Base-by-base conservation (phyloP, 2,797 vertebrate species). In the Salarias fasciatus region DNA sequence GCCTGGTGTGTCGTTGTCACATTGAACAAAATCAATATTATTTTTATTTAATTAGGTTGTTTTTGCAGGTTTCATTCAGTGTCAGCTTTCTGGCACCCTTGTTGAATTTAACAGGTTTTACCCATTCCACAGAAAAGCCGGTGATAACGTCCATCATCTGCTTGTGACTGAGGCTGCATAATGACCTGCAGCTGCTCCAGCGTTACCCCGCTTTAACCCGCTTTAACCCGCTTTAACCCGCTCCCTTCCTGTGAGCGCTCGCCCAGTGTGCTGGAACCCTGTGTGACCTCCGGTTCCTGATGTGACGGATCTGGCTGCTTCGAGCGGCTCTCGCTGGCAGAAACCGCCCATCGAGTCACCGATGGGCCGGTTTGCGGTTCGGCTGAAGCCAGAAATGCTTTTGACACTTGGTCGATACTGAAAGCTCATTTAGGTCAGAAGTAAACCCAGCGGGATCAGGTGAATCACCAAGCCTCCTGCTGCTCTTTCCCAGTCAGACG, bases 391-490 rank as follows among this genome's bases (percentile, higher is more conserved):
- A 62, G 51, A 60, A 53, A 24, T 18, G 6, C 15, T 63, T 42
- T 40, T 72, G 69, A 53, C 59, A 3, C 38, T 2, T 38, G n/a
- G 4, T 11, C 3, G 58, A 48, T 67, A 59, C 71, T 38, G 14
- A 58, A 50, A 72, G n/a, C 8, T 59, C 49, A 31, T 66, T 57
- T 42, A 38, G 67, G 70, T 75, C 62, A 49, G 24, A 45, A 60
- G 53, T 49, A 37, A 68, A 69, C 63, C 58, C 60, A 63, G 59
- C 31, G 42, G 57, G 69, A 69, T 57, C 78, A 76, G 72, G 81
- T 80, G 70, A 75, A 63, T 40, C 67, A 79, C 61, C 57, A 28
- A 3, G 46, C 29, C 42, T 81, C 69, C 8, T 48, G 64, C 69
- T 79, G n/a, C 46, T 70, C 18, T 24, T 24, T 24, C 18, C 3